These are phyloP conservation scores for Oreohelix idahoensis DNA, from an alignment of 1,140 invertebrate species.

Conservation along the genomic window DNA sequence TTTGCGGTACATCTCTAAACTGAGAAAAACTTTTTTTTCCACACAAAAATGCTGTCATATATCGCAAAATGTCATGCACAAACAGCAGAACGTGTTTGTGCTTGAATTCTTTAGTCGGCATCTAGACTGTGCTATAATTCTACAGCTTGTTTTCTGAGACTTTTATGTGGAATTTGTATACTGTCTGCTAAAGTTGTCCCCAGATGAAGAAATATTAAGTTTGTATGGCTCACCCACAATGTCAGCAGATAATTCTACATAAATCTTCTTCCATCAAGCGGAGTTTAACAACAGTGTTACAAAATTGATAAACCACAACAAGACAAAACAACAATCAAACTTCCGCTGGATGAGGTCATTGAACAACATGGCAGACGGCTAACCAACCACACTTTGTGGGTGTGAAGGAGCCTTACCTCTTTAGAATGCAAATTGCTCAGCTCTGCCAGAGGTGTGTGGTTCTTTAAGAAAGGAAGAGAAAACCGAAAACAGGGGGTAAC, in stretches of 20 bases:
- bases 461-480: slow-evolving; percentile 35
- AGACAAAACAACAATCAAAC: not conserved
- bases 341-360: not conserved
- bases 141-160: too few species aligned
- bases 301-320: slow-evolving; percentile 4
- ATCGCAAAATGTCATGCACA: too few species aligned
- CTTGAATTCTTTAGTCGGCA: too few species aligned
- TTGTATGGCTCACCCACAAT: too few species aligned
- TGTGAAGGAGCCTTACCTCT: slow-evolving; percentile 45
- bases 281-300: not conserved
- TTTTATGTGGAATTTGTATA: too few species aligned
- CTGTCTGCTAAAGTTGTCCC: too few species aligned
- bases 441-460: slow-evolving; percentile 40
- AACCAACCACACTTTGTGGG: slow-evolving; percentile 42
- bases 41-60: too few species aligned
- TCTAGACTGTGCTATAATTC: too few species aligned
- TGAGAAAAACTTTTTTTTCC: too few species aligned
- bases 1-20: too few species aligned
- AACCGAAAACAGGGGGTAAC: slow-evolving; percentile 29
- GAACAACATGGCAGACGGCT: slow-evolving; percentile 2
- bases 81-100: too few species aligned
- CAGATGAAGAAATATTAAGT: too few species aligned
- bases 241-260: not conserved
- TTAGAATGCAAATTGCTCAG: slow-evolving; percentile 45
- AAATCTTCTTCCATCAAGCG: not conserved